These are phyloP conservation scores for Dendrocopos noguchii DNA, from an alignment of 2,113 vertebrate genomes.

Conservation along the genomic window DNA sequence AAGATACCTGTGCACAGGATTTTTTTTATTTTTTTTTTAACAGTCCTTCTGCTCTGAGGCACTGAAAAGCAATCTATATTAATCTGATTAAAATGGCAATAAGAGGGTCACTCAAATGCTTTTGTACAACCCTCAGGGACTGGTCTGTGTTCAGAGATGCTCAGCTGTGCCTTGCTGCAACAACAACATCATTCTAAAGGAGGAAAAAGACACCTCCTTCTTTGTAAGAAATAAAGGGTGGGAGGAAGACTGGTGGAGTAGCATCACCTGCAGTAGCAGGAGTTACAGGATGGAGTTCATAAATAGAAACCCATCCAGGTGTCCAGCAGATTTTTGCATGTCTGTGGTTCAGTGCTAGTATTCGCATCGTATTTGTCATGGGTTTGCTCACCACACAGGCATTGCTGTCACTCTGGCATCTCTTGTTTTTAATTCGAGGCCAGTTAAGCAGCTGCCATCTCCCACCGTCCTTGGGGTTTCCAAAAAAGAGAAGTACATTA, in stretches of 20 bases:
- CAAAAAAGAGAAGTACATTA: background rate
- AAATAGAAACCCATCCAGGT: background rate
- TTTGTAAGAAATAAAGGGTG: background rate
- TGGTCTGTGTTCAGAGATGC: fast-evolving
- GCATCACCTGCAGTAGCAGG: background rate
- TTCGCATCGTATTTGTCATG: background rate
- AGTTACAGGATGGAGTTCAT: background rate
- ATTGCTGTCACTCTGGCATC: background rate
- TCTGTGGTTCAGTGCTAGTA: background rate
- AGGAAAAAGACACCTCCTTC: background rate
- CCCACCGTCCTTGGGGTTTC: background rate
- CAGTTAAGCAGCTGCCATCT: background rate
- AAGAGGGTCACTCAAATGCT: background rate
- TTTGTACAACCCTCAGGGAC: background rate
- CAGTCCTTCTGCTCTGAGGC: background rate
- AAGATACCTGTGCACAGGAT: background rate
- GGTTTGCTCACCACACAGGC: background rate
- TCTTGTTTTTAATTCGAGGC: background rate
- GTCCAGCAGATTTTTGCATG: fast-evolving
- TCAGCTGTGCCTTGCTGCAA: fast-evolving
- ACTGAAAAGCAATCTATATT: background rate
- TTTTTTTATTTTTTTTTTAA: background rate
- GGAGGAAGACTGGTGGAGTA: background rate
- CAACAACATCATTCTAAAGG: fast-evolving
- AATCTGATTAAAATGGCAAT: background rate